Evolutionary conservation across 2,888 invertebrate genomes (phyloP), one percentile per base, ranked within the genome.

Genomic region (Noctua fimbriata): DNA sequence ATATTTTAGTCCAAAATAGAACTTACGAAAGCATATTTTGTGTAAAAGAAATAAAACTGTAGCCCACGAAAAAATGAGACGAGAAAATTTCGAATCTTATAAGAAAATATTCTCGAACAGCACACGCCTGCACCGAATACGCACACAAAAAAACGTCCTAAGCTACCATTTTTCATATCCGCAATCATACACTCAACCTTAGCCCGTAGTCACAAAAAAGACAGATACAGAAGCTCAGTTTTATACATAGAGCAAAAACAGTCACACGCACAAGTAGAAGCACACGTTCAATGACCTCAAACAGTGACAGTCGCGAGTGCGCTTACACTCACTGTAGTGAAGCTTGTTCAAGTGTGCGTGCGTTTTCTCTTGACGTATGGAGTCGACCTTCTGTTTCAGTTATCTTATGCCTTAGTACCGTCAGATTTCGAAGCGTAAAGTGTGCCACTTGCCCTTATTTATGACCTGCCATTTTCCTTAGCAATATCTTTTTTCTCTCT

Each of bases 391-490:
- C 75, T 79, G 79, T n/a, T 24, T 21, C 10, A 67, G 69, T 1
- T 69, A 14, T 47, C 2, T n/a, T n/a, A 6, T 49, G 12, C 14
- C 32, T n/a, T 66, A 70, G 82, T 78, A 87, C 86, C 79, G 88
- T 89, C 90, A 88, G 89, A 85, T 87, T 86, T 78, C 88, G 88
- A 89, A 89, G 90, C 91, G 92, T 88, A 89, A 93, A 93, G 91
- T 92, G 89, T 87, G 89, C 90, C 92, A 93, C 94, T 94, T 91
- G 89, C 87, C 87, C 87, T 95, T 95, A 95, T 95, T 95, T 95
- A 95, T 93, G 92, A 91, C 89, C 91, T 89, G 90, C 93, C 92
- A 93, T 94, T 95, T 93, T 91, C 92, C 89, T 88, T 87, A 88
- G 92, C 91, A 93, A 94, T 94, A 94, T 94, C 92, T 93, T 93